A percentile compares a stretch with the other conserved stretches of the same genome.
These are phyloP conservation scores for Papilio polytes DNA, from an alignment of 1,140 invertebrate genomes.

Conservation along the genomic window DNA sequence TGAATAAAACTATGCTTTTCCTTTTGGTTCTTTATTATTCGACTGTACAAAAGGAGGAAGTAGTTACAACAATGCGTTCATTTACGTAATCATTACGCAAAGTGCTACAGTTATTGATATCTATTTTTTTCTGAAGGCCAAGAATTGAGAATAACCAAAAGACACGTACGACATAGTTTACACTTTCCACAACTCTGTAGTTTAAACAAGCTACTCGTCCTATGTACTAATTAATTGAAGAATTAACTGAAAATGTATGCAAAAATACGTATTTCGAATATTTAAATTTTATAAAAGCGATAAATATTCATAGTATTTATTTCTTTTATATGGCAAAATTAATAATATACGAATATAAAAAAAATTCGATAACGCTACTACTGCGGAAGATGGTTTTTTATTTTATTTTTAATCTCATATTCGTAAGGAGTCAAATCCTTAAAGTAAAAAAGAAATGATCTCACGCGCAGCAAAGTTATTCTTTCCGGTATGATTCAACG, in stretches of 20 bases:
- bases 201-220: too few species aligned
- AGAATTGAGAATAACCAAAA: background rate
- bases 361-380: too few species aligned
- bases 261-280: too few species aligned
- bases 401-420: too few species aligned
- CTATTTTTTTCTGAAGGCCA: background rate
- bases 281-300: too few species aligned
- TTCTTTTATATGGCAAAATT: too few species aligned
- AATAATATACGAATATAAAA: too few species aligned
- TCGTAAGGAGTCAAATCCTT: background rate
- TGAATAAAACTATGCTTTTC: background rate
- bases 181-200: background rate
- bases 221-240: too few species aligned
- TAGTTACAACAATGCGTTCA: background rate
- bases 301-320: too few species aligned
- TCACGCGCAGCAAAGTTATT: background rate
- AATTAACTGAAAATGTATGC: too few species aligned
- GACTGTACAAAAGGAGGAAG: background rate
- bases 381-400: too few species aligned
- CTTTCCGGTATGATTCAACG: conserved; percentile 20
- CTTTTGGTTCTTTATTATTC: background rate
- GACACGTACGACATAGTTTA: background rate
- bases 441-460: conserved; percentile 6
- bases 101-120: background rate
- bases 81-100: background rate